phyloP scores from a whole-genome alignment of 1,140 invertebrate species.

The Drosophila malerkotliana region DNA sequence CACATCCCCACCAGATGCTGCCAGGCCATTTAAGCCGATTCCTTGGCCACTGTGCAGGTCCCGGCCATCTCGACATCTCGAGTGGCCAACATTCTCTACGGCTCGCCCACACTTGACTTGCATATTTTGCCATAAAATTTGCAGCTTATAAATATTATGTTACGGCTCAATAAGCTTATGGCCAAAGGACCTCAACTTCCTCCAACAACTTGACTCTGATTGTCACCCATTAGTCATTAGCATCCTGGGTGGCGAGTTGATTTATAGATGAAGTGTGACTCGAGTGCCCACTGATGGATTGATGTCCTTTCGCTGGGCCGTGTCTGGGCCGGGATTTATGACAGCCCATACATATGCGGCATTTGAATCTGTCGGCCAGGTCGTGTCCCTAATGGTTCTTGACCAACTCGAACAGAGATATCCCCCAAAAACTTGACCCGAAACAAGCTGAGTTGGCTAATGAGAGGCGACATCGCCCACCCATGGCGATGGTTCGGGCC shows the following conservation, averaged over 20 bases:
- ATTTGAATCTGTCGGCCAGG: conserved; percentile 38
- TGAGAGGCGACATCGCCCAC: conserved; percentile 25
- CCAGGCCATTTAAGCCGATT: conserved; percentile 49
- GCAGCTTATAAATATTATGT: conserved; percentile 74
- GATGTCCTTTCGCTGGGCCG: conserved; percentile 10
- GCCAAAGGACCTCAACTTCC: conserved; percentile 10
- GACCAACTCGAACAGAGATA: conserved; percentile 38
- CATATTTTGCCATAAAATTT: conserved; percentile 46
- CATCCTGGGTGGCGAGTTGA: conserved; percentile 23
- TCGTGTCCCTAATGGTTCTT: conserved; percentile 62
- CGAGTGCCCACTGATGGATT: conserved; percentile 56
- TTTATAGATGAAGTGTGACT: conserved; percentile 32
- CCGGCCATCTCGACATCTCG: conserved; percentile 28
- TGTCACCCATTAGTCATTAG: conserved; percentile 74
- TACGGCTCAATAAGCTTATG: conserved; percentile 71
- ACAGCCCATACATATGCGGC: conserved; percentile 21
- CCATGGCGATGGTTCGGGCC: conserved; percentile 30
- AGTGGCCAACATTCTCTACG: conserved; percentile 26
- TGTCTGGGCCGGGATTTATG: conserved; percentile 6
- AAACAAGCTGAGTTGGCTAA: conserved; percentile 30
- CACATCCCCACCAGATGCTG: conserved; percentile 19
- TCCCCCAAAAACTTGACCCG: conserved; percentile 19
- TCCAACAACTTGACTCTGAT: conserved; percentile 34
- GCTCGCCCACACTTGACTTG: conserved; percentile 35
- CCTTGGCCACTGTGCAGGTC: conserved; percentile 28